Evolutionary conservation across 2,113 vertebrate species (phyloP), one percentile per base, ranked within the genome.

Genomic region (Talpa occidentalis): DNA sequence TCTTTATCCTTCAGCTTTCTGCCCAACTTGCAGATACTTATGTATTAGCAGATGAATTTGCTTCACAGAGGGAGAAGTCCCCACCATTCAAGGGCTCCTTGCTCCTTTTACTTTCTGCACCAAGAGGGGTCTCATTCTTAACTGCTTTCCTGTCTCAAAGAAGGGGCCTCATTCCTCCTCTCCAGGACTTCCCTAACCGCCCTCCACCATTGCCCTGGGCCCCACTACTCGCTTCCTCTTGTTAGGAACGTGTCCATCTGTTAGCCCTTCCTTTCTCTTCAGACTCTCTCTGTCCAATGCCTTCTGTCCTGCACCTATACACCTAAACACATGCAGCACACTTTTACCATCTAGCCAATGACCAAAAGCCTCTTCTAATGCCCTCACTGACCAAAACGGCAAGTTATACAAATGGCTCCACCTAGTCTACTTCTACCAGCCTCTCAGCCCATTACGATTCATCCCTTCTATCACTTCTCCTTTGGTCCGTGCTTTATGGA

Each of bases 361-460:
- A 69, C 14, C 62, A 90, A 91, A 93, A 90, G 28, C 21, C 44
- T 73, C 60, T 88, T 64, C 21, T 60, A 26, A 26, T 80, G 59
- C 88, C 24, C 69, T 91, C 42, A 47, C 40, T 67, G 30, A 88
- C 54, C 77, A 80, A 69, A 87, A 95, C 19, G 64, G 10, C 78
- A 90, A 82, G 22, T 87, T 84, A 87, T 37, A 90, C 40, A 67
- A 94, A 90, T 30, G 24, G 28, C 66, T 88, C 74, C 40, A 60
- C 56, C 64, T 79, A 90, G 5, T 62, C 37, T 12, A 91, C 52
- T 76, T 90, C 67, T 42, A 91, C 22, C 49, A 84, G 30, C 42
- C 85, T 92, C 73, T 94, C 87, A 93, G 83, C 47, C 44, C 32
- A 72, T 83, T 56, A 59, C 21, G 28, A 40, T 35, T 93, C 54